Evolutionary conservation across 2,113 vertebrate species (phyloP).

Genomic region (Lepus timidus): DNA sequence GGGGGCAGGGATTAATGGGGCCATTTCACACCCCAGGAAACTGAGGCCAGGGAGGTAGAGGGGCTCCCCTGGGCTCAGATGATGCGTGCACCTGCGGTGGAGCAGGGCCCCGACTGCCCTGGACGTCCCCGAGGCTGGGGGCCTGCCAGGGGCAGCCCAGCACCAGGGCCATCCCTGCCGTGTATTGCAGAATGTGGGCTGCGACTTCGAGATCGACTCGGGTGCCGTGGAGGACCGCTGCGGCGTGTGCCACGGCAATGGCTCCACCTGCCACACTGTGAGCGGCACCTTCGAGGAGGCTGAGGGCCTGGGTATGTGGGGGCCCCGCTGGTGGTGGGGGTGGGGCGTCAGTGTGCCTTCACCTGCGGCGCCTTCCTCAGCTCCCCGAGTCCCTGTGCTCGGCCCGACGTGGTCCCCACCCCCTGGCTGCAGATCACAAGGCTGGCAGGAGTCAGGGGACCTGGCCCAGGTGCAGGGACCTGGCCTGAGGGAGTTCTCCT

Average conservation of each 20-base stretch:
- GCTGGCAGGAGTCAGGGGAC: neutral
- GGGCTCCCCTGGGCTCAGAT: neutral
- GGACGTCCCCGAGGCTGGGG: neutral
- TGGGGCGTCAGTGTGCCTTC: neutral
- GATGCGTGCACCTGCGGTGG: too few relatives aligned
- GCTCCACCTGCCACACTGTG: conserved; percentile 95
- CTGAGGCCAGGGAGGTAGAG: neutral
- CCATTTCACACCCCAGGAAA: neutral
- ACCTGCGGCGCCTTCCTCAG: neutral
- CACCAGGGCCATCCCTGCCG: neutral
- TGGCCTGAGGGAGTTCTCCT: neutral
- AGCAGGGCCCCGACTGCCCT: neutral
- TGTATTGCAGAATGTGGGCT: conserved; percentile 93
- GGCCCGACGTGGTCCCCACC: neutral
- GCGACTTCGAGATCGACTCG: conserved; percentile 96
- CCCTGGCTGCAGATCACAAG: neutral
- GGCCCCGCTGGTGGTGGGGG: rapidly evolving
- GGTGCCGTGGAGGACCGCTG: conserved; percentile 94
- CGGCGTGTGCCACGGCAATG: conserved; percentile 94
- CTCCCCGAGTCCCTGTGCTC: rapidly evolving
- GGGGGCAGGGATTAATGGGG: rapidly evolving
- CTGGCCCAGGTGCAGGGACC: neutral
- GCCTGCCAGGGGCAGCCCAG: neutral
- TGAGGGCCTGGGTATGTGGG: conserved; percentile 92
- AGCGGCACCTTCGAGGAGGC: conserved; percentile 93